These are phyloP conservation scores for Megaustenia siamemsis DNA, from an alignment of 2,888 invertebrate genomes.

Conservation along the genomic window DNA sequence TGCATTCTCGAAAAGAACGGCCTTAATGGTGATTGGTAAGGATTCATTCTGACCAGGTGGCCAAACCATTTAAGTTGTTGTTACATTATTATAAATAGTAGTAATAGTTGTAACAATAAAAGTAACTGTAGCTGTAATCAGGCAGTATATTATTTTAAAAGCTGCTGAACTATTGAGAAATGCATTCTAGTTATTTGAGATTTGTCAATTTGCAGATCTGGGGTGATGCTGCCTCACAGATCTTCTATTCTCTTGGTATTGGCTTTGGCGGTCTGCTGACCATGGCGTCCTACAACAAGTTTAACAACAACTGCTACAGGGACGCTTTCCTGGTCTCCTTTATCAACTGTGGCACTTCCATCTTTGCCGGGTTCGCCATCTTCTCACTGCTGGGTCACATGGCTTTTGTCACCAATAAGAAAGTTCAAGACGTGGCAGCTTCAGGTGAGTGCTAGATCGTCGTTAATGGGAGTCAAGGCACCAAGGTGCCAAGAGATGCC, in stretches of 20 bases:
- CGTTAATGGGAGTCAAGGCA: too few species aligned
- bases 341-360: slow-evolving; percentile 77
- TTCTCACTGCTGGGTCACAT: slow-evolving; percentile 83
- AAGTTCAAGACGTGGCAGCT: slow-evolving; percentile 76
- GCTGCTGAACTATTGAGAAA: too few species aligned
- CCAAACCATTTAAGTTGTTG: too few species aligned
- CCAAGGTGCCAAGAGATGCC: too few species aligned
- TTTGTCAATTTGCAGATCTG: slow-evolving; percentile 57
- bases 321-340: slow-evolving; percentile 77
- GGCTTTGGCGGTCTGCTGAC: slow-evolving; percentile 65
- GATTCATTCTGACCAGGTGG: too few species aligned
- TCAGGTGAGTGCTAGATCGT: slow-evolving; percentile 71
- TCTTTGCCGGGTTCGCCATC: slow-evolving; percentile 79
- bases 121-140: too few species aligned
- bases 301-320: slow-evolving; percentile 64
- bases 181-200: not conserved
- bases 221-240: slow-evolving; percentile 67
- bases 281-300: slow-evolving; percentile 66
- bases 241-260: slow-evolving; percentile 65
- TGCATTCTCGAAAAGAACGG: too few species aligned
- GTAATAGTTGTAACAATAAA: too few species aligned
- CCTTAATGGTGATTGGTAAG: too few species aligned
- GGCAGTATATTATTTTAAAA: too few species aligned
- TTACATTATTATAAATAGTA: too few species aligned
- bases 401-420: slow-evolving; percentile 76